These are phyloP conservation scores for Alentia gelatinosa DNA, from an alignment of 2,888 invertebrate species.

Conservation along the genomic window DNA sequence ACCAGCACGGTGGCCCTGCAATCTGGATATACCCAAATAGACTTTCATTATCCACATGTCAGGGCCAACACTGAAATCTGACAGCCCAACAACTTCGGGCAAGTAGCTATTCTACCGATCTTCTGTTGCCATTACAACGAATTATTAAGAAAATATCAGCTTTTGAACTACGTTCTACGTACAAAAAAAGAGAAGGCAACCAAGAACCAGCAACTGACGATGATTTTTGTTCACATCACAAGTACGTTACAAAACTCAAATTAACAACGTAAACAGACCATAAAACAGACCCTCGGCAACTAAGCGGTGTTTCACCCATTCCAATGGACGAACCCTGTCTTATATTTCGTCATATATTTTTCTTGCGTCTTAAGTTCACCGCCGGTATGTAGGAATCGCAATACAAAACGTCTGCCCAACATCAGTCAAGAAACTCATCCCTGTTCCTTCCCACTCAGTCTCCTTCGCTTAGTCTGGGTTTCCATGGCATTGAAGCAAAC, in stretches of 20 bases:
- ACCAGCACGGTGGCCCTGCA: background rate
- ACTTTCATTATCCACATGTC: slow-evolving; percentile 34
- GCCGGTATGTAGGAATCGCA: background rate
- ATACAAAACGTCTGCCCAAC: background rate
- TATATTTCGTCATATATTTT: background rate
- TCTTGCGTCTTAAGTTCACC: background rate
- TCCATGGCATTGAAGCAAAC: background rate
- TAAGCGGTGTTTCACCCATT: background rate
- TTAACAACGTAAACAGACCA: slow-evolving; percentile 46
- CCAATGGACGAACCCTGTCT: background rate
- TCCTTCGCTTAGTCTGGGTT: background rate
- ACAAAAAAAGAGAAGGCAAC: slow-evolving; percentile 46
- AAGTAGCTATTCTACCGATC: background rate
- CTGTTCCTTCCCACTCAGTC: background rate
- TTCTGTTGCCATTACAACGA: background rate
- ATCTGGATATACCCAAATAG: background rate
- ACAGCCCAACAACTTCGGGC: background rate
- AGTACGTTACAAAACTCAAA: slow-evolving; percentile 47
- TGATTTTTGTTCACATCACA: slow-evolving; percentile 30
- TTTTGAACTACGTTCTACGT: background rate
- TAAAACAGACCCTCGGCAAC: slow-evolving; percentile 6
- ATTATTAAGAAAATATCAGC: slow-evolving; percentile 43
- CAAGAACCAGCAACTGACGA: slow-evolving; percentile 49
- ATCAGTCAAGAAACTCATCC: background rate
- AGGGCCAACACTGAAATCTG: background rate